phyloP scores from a whole-genome alignment of 2,113 vertebrate species.

The Stictonetta naevosa region DNA sequence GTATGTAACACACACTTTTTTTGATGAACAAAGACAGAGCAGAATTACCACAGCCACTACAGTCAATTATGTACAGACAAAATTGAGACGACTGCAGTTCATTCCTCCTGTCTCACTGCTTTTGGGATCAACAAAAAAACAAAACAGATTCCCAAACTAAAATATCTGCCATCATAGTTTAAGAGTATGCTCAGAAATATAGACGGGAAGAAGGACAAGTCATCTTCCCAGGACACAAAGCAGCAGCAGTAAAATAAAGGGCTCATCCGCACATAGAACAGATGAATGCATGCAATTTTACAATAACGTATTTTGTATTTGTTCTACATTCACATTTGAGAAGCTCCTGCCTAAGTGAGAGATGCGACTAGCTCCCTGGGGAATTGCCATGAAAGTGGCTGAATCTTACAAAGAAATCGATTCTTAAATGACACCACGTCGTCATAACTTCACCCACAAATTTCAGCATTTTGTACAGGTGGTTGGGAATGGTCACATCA shows the following conservation, averaged over 20 bases:
- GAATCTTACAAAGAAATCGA: not conserved
- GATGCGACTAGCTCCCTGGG: not conserved
- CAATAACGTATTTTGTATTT: not conserved
- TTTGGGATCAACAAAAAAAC: not conserved
- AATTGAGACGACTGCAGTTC: not conserved
- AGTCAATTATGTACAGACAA: not conserved
- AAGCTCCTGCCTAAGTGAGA: not conserved
- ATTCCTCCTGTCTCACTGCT: not conserved
- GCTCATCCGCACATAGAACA: not conserved
- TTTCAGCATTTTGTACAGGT: slow-evolving; percentile 47
- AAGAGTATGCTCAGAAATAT: not conserved
- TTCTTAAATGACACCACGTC: not conserved
- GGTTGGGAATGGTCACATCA: slow-evolving; percentile 13
- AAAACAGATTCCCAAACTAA: not conserved
- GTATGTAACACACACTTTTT: not conserved
- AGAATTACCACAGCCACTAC: not conserved
- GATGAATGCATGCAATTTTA: not conserved
- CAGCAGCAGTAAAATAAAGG: not conserved
- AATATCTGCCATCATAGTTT: not conserved
- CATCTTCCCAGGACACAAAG: not conserved
- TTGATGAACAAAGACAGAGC: not conserved
- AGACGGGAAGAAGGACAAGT: not conserved
- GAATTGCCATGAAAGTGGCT: slow-evolving; percentile 1
- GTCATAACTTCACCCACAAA: not conserved
- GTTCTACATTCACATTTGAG: not conserved